phyloP scores from a whole-genome alignment of 2,888 invertebrate species.

The Acleris emargana region DNA sequence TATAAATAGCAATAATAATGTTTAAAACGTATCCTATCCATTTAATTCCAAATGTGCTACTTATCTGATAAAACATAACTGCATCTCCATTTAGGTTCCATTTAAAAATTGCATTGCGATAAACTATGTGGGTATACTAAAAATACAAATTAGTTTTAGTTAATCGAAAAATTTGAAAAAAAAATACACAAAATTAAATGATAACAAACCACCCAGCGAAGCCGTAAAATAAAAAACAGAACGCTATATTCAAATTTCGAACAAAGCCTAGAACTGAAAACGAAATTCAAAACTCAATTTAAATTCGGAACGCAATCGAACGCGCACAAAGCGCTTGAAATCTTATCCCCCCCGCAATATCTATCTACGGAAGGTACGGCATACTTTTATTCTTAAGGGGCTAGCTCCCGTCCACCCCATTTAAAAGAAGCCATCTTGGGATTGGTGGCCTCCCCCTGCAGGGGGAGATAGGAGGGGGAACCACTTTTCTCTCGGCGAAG shows the following conservation, averaged over 20 bases:
- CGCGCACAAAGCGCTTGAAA: conserved; percentile 51
- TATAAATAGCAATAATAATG: too few relatives aligned
- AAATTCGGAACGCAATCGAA: conserved; percentile 72
- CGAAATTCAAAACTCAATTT: conserved; percentile 68
- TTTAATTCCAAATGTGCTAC: too few relatives aligned
- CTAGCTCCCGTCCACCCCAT: conserved; percentile 78
- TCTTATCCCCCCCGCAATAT: conserved; percentile 69
- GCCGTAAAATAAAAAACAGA: conserved; percentile 45
- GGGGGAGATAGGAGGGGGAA: conserved; percentile 59
- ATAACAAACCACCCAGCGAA: conserved; percentile 22
- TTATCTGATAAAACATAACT: too few relatives aligned
- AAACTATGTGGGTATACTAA: too few relatives aligned
- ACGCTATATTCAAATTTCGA: conserved; percentile 50
- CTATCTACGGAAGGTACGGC: conserved; percentile 73
- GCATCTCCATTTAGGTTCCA: too few relatives aligned
- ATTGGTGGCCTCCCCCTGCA: conserved; percentile 59
- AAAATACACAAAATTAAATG: not conserved
- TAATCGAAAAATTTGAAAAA: too few relatives aligned
- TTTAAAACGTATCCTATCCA: too few relatives aligned
- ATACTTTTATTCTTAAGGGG: conserved; percentile 82
- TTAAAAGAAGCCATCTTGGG: conserved; percentile 84
- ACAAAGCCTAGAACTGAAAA: conserved; percentile 33
- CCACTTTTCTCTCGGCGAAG: conserved; percentile 79
- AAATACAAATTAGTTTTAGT: too few relatives aligned
- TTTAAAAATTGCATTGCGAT: too few relatives aligned